A percentile compares a stretch with the other conserved stretches of the same genome.
Evolutionary conservation across 2,888 invertebrate species (phyloP).

Genomic region (Drosophila nr. medialis): DNA sequence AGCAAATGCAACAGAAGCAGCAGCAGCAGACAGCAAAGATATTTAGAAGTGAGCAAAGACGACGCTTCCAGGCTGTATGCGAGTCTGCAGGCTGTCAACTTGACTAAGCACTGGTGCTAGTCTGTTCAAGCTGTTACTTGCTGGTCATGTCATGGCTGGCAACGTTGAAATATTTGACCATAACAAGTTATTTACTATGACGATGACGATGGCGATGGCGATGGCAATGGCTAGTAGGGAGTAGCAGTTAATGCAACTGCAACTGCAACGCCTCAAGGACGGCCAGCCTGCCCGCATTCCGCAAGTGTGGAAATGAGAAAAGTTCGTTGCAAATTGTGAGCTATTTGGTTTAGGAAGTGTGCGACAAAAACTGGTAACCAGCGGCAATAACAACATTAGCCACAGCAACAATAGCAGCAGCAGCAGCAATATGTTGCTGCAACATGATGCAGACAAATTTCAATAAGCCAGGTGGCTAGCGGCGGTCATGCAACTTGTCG

Average conservation of each 20-base stretch:
- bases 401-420: slow-evolving; percentile 24
- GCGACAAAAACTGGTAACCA: slow-evolving; percentile 63
- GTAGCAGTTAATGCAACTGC: slow-evolving; percentile 26
- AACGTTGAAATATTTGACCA: slow-evolving; percentile 76
- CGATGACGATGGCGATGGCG: slow-evolving; percentile 44
- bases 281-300: slow-evolving; percentile 66
- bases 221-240: slow-evolving; percentile 12
- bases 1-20: slow-evolving; percentile 75
- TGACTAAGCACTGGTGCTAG: slow-evolving; percentile 33
- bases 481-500: slow-evolving; percentile 74
- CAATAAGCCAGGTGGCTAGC: slow-evolving; percentile 68
- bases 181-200: slow-evolving; percentile 82
- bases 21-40: slow-evolving; percentile 63
- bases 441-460: slow-evolving; percentile 67
- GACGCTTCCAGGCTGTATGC: slow-evolving; percentile 5
- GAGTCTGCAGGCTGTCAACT: slow-evolving; percentile 40
- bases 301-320: slow-evolving; percentile 61
- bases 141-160: slow-evolving; percentile 58
- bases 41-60: slow-evolving; percentile 64
- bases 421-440: slow-evolving; percentile 57
- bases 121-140: slow-evolving; percentile 12
- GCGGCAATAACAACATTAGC: slow-evolving; percentile 48
- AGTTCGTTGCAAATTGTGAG: slow-evolving; percentile 70
- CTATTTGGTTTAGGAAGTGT: slow-evolving; percentile 77
- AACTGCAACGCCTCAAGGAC: slow-evolving; percentile 70